phyloP scores from a whole-genome alignment of 2,888 invertebrate genomes.

The Synanthedon andrenaeformis region DNA sequence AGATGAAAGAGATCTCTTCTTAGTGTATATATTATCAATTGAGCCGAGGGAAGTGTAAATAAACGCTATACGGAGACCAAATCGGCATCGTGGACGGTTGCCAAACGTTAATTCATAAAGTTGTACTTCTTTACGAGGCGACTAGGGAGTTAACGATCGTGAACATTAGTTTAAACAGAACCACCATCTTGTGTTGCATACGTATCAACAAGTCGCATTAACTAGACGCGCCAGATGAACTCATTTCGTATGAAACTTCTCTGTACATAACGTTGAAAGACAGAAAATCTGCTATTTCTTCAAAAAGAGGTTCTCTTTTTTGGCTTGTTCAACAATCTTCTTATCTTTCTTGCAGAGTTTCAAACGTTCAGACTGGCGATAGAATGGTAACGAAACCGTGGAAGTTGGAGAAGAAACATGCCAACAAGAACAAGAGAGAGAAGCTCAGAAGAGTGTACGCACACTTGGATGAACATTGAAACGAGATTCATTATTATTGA shows the following conservation, averaged over 20 bases:
- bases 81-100: slow-evolving; percentile 30
- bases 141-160: slow-evolving; percentile 33
- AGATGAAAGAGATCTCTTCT: slow-evolving; percentile 38
- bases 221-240: too few species aligned
- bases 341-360: slow-evolving; percentile 25
- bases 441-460: slow-evolving; percentile 89
- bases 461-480: slow-evolving; percentile 83
- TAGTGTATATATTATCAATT: slow-evolving; percentile 45
- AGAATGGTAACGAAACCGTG: slow-evolving; percentile 72
- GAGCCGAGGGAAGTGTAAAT: slow-evolving; percentile 44
- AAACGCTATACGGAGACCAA: slow-evolving; percentile 27
- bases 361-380: slow-evolving; percentile 23
- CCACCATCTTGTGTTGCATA: neutral
- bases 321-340: too few species aligned
- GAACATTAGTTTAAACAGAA: slow-evolving; percentile 15
- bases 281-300: too few species aligned
- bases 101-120: slow-evolving; percentile 62
- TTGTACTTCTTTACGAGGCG: slow-evolving; percentile 41
- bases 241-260: too few species aligned
- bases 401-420: slow-evolving; percentile 86
- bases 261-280: too few species aligned
- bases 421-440: slow-evolving; percentile 90
- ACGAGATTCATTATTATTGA: neutral
- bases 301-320: too few species aligned
- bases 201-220: too few species aligned